A percentile compares a stretch with the other conserved stretches of the same genome.
Evolutionary conservation across 2,797 vertebrate genomes (phyloP).

Genomic region (Macropus fuliginosus): DNA sequence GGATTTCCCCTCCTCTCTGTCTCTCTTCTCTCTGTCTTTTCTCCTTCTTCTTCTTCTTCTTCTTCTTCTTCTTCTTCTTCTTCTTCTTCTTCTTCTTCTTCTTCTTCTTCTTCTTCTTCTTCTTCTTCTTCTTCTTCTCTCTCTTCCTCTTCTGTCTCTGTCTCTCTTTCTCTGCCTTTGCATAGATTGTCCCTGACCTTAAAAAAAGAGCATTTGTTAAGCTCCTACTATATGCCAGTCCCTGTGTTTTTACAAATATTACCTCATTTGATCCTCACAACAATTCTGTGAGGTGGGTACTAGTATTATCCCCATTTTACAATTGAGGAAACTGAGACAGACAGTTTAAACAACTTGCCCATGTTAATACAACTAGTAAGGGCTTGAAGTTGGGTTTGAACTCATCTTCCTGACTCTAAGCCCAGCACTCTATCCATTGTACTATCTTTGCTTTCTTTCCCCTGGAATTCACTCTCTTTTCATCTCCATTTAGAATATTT

Average conservation of each 20-base stretch:
- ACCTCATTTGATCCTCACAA: not conserved
- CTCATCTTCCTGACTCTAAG: not conserved
- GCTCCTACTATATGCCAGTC: not conserved
- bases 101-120: not conserved
- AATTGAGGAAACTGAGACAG: not conserved
- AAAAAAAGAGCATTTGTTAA: not conserved
- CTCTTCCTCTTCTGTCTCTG: not conserved
- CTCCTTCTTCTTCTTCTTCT: not conserved
- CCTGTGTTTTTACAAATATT: not conserved
- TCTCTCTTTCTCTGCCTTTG: not conserved
- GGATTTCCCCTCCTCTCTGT: not conserved
- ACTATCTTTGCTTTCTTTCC: not conserved
- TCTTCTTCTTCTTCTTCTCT: too few relatives aligned
- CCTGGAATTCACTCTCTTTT: not conserved
- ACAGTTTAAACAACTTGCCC: not conserved
- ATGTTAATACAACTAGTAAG: not conserved
- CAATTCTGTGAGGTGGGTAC: not conserved
- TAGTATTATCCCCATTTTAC: not conserved
- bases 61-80: not conserved
- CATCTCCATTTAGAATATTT: not conserved
- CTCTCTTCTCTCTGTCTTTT: not conserved
- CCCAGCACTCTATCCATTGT: not conserved
- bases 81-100: too few relatives aligned
- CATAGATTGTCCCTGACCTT: not conserved
- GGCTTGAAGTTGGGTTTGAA: not conserved